phyloP scores from a whole-genome alignment of 2,113 vertebrate genomes.

The Rafetus swinhoei region DNA sequence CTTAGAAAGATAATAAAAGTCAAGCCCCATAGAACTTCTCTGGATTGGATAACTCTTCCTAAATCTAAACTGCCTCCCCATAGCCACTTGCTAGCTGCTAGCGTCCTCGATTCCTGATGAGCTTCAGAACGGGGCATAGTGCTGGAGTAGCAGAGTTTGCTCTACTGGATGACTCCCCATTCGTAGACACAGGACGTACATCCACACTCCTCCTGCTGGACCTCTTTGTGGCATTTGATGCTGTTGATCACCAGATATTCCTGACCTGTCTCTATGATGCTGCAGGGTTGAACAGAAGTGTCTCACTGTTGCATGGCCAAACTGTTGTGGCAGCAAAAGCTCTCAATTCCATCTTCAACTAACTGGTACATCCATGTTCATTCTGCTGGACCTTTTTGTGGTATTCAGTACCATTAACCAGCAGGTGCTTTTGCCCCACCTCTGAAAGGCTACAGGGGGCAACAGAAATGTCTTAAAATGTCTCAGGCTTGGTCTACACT shows the following conservation, averaged over 20 bases:
- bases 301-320: not conserved
- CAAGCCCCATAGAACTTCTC: conserved; percentile 3
- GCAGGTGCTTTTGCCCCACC: not conserved
- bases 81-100: not conserved
- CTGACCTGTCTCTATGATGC: not conserved
- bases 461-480: not conserved
- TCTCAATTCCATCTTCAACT: not conserved
- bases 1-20: conserved; percentile 26
- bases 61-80: conserved; percentile 12
- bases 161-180: not conserved
- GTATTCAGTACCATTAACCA: not conserved
- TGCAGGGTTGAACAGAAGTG: not conserved
- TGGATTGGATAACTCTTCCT: conserved; percentile 42
- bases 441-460: not conserved
- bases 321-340: not conserved
- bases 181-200: not conserved
- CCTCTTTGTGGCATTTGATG: not conserved
- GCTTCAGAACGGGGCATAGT: not conserved
- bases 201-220: not conserved
- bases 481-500: not conserved
- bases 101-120: not conserved
- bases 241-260: not conserved
- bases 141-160: rapidly evolving
- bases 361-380: not conserved
- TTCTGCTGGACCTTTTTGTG: not conserved